These are phyloP conservation scores for Ornithoptera priamus DNA, from an alignment of 2,888 invertebrate species.

Conservation along the genomic window DNA sequence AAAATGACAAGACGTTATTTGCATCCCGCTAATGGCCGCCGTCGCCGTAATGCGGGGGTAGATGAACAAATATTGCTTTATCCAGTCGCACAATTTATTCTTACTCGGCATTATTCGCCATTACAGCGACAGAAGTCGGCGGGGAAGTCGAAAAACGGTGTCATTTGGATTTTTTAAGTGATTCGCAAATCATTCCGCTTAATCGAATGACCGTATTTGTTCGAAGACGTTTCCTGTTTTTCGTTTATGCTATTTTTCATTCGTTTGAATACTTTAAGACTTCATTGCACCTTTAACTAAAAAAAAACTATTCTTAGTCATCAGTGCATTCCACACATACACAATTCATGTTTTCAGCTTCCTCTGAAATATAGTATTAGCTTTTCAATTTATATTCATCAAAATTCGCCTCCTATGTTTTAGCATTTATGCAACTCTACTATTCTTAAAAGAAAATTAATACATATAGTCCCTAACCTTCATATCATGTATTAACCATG, in stretches of 20 bases:
- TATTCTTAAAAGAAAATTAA: too few relatives aligned
- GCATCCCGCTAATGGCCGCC: slow-evolving; percentile 77
- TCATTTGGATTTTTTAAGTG: slow-evolving; percentile 73
- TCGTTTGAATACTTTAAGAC: neutral
- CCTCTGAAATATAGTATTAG: too few relatives aligned
- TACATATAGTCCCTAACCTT: too few relatives aligned
- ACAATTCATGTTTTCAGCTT: too few relatives aligned
- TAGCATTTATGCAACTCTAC: too few relatives aligned
- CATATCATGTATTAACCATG: too few relatives aligned
- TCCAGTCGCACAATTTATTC: slow-evolving; percentile 79
- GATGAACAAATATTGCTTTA: slow-evolving; percentile 80
- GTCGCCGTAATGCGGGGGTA: slow-evolving; percentile 76
- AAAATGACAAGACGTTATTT: slow-evolving; percentile 80
- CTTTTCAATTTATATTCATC: too few relatives aligned
- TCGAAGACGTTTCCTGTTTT: slow-evolving; percentile 54
- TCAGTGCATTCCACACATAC: too few relatives aligned
- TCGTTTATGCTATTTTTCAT: slow-evolving; percentile 29
- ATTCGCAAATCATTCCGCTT: slow-evolving; percentile 76
- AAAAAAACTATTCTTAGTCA: too few relatives aligned
- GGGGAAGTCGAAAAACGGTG: slow-evolving; percentile 60
- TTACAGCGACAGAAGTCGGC: slow-evolving; percentile 66
- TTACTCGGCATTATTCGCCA: slow-evolving; percentile 73
- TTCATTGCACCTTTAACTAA: too few relatives aligned
- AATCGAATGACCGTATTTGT: slow-evolving; percentile 74
- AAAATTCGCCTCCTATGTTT: too few relatives aligned